Percentiles rank a stretch among this genome's conserved stretches.
phyloP scores from a whole-genome alignment of 1,140 invertebrate species.

The Pogonomyrmex californicus region DNA sequence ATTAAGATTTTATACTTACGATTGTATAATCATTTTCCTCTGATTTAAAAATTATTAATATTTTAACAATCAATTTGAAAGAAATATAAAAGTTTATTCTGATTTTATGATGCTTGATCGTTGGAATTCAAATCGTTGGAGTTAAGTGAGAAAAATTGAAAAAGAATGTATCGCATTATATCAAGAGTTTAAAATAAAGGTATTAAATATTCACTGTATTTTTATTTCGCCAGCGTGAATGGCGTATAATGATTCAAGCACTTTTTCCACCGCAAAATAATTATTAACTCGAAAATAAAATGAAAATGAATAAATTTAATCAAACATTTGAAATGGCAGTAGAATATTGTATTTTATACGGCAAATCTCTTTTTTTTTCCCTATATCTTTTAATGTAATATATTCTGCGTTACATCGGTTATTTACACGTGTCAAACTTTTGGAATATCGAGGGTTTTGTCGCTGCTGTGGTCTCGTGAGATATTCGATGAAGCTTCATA shows the following conservation, averaged over 20 bases:
- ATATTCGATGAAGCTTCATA: slow-evolving; percentile 52
- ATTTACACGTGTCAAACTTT: slow-evolving; percentile 38
- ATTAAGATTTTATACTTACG: neutral
- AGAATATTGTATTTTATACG: neutral
- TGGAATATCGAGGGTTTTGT: slow-evolving; percentile 46
- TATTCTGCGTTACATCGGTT: slow-evolving; percentile 26
- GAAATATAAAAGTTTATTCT: neutral
- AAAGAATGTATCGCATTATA: neutral
- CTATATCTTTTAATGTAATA: slow-evolving; percentile 25
- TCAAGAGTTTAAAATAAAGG: neutral
- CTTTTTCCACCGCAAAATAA: neutral
- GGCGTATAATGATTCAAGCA: neutral
- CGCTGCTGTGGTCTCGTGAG: neutral
- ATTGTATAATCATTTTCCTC: neutral
- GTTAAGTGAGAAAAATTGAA: neutral
- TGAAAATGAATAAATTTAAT: slow-evolving; percentile 13
- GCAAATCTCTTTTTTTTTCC: neutral
- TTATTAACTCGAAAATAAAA: slow-evolving; percentile 3
- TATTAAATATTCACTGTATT: neutral
- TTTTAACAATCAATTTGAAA: neutral
- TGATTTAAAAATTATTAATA: neutral
- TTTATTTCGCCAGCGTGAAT: neutral
- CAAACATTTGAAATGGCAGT: neutral
- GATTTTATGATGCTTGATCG: neutral
- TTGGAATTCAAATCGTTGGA: neutral